These are phyloP conservation scores for Denticeps clupeoides DNA, from an alignment of 2,797 vertebrate species.

Conservation along the genomic window DNA sequence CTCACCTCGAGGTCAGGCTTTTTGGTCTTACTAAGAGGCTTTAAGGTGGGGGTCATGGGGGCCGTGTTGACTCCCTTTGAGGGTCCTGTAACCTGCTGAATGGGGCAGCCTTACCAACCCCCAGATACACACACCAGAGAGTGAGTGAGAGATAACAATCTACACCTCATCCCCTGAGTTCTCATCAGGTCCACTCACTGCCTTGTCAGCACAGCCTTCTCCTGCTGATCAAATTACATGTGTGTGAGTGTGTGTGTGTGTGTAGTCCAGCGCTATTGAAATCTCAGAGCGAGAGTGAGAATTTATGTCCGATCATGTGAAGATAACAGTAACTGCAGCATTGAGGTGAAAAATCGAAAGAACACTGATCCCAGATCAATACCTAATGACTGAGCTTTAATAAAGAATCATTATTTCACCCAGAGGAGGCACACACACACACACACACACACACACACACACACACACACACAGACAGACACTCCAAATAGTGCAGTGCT, in stretches of 20 bases:
- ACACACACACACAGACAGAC: background rate
- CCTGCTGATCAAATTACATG: conserved; percentile 29
- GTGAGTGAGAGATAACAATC: conserved; percentile 61
- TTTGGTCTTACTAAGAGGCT: conserved; percentile 24
- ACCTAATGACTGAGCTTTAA: too few species aligned
- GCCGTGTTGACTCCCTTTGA: conserved; percentile 45
- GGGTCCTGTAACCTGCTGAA: conserved; percentile 34
- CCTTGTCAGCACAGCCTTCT: conserved; percentile 47
- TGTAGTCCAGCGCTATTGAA: too few species aligned
- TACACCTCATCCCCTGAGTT: conserved; percentile 65
- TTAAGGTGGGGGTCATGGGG: conserved; percentile 44
- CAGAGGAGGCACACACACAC: conserved; percentile 2
- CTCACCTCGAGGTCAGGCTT: background rate
- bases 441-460: background rate
- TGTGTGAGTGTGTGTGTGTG: background rate
- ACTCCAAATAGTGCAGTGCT: background rate
- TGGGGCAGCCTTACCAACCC: conserved; percentile 25
- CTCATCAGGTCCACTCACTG: conserved; percentile 55
- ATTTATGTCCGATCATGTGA: too few species aligned
- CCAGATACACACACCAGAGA: conserved; percentile 44
- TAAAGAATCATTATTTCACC: too few species aligned
- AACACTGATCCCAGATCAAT: too few species aligned
- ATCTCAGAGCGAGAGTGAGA: too few species aligned
- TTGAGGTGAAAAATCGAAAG: too few species aligned
- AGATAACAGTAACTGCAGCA: too few species aligned